Conservation (phyloP, 1,140 invertebrate genomes). For the Monomorium pharaonis region DNA sequence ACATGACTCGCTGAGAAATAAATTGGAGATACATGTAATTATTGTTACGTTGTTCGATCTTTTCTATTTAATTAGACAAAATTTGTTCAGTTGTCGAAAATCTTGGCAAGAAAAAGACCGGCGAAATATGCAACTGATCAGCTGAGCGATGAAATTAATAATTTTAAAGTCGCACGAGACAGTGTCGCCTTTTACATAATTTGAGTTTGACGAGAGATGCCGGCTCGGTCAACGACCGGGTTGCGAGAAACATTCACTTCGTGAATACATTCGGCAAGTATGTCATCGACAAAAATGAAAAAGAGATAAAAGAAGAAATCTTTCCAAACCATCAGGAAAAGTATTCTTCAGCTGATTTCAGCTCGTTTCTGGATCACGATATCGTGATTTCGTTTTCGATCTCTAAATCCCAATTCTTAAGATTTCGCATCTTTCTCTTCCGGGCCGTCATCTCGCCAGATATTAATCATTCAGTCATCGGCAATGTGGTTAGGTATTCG, state of each 20-base stretch:
- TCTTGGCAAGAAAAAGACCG: background rate
- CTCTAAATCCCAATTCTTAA: background rate
- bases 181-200: background rate
- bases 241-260: background rate
- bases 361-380: background rate
- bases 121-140: background rate
- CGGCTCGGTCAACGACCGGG: background rate
- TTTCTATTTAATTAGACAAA: background rate
- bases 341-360: background rate
- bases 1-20: too few relatives aligned
- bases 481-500: background rate
- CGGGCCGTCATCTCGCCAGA: background rate
- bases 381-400: slow-evolving; percentile 16
- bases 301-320: background rate
- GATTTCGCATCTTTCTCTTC: background rate
- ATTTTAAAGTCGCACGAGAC: background rate
- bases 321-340: background rate
- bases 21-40: background rate
- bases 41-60: background rate
- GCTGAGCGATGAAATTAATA: background rate
- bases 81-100: background rate
- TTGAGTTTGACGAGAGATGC: background rate
- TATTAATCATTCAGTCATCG: background rate
- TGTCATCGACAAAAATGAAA: background rate
- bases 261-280: background rate